These are phyloP conservation scores for Stenodera caucasica DNA, from an alignment of 2,888 invertebrate species.

Conservation along the genomic window DNA sequence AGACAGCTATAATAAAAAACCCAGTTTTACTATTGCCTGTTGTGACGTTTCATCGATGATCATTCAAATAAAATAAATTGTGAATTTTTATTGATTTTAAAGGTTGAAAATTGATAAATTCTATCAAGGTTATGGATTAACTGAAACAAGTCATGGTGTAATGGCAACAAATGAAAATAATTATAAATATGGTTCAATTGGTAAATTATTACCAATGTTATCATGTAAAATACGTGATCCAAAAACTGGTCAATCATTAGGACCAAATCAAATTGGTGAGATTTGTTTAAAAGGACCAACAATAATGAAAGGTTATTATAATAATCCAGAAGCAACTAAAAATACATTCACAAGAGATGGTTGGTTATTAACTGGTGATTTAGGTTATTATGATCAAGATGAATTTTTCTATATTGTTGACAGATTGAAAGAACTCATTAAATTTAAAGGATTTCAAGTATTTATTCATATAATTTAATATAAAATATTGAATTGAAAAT, in stretches of 20 bases:
- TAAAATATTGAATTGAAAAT: neutral
- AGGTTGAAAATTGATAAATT: conserved; percentile 59
- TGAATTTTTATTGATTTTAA: neutral
- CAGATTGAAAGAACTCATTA: conserved; percentile 86
- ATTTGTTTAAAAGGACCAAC: conserved; percentile 76
- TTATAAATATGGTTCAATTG: conserved; percentile 65
- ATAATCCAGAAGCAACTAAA: conserved; percentile 66
- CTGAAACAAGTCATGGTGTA: conserved; percentile 69
- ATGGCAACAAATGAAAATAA: conserved; percentile 47
- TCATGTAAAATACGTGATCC: conserved; percentile 66
- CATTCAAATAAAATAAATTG: neutral
- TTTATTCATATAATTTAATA: neutral
- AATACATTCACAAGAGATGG: conserved; percentile 71
- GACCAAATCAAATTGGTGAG: conserved; percentile 72
- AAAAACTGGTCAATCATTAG: conserved; percentile 64
- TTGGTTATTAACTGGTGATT: conserved; percentile 78
- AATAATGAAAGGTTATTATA: conserved; percentile 72
- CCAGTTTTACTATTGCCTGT: too few species aligned
- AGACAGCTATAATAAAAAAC: too few species aligned
- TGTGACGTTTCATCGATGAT: too few species aligned
- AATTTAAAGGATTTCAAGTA: conserved; percentile 85
- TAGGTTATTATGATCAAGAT: conserved; percentile 78
- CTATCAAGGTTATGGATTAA: conserved; percentile 75
- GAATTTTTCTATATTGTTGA: conserved; percentile 81
- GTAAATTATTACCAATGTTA: conserved; percentile 64